Percentiles rank a stretch among this genome's conserved stretches.
These are phyloP conservation scores for Prenolepis imparis DNA, from an alignment of 2,888 invertebrate genomes.

Conservation along the genomic window DNA sequence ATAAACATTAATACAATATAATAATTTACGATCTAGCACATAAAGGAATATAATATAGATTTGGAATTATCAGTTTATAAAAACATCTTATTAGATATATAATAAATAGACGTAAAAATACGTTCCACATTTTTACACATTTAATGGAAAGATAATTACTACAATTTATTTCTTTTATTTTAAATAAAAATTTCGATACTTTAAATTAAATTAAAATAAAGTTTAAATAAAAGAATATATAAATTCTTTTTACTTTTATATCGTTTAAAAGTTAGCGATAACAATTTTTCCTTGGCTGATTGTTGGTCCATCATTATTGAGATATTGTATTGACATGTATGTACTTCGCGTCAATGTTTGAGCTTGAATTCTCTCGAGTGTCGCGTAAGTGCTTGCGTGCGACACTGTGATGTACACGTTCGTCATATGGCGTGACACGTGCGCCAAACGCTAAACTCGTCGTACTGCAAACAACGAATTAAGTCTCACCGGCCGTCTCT, in stretches of 20 bases:
- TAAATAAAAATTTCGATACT: neutral
- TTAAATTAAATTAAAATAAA: constrained; percentile 14
- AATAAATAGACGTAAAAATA: neutral
- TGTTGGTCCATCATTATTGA: constrained; percentile 10
- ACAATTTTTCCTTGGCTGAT: constrained; percentile 22
- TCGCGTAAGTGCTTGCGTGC: constrained; percentile 74
- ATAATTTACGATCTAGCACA: neutral
- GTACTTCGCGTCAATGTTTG: constrained; percentile 56
- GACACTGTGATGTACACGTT: constrained; percentile 75
- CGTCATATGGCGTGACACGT: constrained; percentile 84
- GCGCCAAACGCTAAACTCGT: constrained; percentile 80
- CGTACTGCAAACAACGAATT: constrained; percentile 81
- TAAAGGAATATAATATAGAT: neutral
- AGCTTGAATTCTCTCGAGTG: constrained; percentile 66
- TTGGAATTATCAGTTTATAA: neutral
- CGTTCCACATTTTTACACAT: neutral
- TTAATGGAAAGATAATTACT: neutral
- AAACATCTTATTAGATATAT: neutral
- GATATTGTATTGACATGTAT: constrained; percentile 49
- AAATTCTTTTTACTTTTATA: neutral
- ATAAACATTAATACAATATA: neutral
- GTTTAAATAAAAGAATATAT: neutral
- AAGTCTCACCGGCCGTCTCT: constrained; percentile 65
- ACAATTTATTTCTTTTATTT: neutral
- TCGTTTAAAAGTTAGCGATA: constrained; percentile 1